Evolutionary conservation across 1,140 invertebrate species (phyloP).

Genomic region (Coenobita brevimanus): DNA sequence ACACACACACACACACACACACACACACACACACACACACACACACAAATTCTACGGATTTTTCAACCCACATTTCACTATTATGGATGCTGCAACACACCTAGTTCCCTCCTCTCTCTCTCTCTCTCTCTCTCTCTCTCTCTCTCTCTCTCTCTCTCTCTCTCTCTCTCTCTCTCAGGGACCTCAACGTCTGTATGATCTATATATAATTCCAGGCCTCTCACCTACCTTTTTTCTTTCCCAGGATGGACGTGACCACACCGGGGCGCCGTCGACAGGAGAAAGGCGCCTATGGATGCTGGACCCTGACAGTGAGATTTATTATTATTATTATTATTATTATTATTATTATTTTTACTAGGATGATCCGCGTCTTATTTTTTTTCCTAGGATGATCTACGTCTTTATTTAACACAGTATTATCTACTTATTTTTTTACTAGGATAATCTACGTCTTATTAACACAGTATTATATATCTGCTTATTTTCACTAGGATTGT

Average conservation of each 20-base stretch:
- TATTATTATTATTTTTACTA: too few species aligned
- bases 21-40: not conserved
- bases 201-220: not conserved
- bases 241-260: conserved; percentile 21
- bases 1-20: too few species aligned
- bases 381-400: too few species aligned
- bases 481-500: too few species aligned
- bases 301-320: conserved; percentile 30
- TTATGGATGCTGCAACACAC: not conserved
- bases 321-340: not conserved
- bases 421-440: too few species aligned
- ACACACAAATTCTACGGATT: too few species aligned
- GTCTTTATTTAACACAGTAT: too few species aligned
- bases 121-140: not conserved
- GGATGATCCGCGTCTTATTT: too few species aligned
- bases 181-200: not conserved
- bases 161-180: not conserved
- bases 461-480: too few species aligned
- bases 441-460: too few species aligned
- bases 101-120: not conserved
- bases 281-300: conserved; percentile 28
- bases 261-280: not conserved
- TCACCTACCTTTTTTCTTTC: not conserved
- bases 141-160: not conserved
- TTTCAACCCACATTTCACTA: not conserved